phyloP scores from a whole-genome alignment of 2,113 vertebrate species.

The Kryptolebias marmoratus region DNA sequence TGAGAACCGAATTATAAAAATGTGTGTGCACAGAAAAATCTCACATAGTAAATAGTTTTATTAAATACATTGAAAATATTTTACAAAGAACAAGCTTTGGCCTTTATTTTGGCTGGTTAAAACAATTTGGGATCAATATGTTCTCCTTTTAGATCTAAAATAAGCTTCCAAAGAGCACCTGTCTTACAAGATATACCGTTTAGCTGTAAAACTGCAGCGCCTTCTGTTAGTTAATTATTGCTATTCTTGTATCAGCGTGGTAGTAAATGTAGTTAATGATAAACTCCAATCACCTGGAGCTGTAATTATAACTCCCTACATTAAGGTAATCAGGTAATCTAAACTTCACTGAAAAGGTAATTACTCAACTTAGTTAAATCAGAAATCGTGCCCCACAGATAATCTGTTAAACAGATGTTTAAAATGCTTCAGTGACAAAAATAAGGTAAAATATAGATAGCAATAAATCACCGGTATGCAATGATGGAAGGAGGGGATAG shows the following conservation, averaged over 20 bases:
- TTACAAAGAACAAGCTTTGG: too few species aligned
- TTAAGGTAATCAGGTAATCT: background rate
- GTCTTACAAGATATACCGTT: background rate
- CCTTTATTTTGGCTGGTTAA: background rate
- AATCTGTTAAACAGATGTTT: background rate
- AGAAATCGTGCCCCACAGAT: background rate
- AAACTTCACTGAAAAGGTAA: background rate
- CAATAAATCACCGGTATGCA: background rate
- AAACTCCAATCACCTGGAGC: conserved; percentile 8
- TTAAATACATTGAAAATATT: too few species aligned
- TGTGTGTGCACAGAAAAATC: too few species aligned
- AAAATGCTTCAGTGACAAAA: background rate
- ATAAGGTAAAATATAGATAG: background rate
- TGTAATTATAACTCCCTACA: conserved; percentile 14
- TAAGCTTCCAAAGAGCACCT: accelerated
- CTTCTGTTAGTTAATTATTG: conserved; percentile 9
- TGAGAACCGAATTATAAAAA: too few species aligned
- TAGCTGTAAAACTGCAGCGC: background rate
- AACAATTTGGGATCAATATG: background rate
- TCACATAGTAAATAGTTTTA: too few species aligned
- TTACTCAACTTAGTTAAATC: background rate
- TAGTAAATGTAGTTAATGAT: conserved; percentile 28
- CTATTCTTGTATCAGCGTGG: background rate
- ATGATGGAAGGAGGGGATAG: background rate
- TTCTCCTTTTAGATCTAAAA: background rate